Evolutionary conservation across 2,113 vertebrate species (phyloP), one percentile per base, ranked within the genome.

Genomic region (Scortum barcoo): DNA sequence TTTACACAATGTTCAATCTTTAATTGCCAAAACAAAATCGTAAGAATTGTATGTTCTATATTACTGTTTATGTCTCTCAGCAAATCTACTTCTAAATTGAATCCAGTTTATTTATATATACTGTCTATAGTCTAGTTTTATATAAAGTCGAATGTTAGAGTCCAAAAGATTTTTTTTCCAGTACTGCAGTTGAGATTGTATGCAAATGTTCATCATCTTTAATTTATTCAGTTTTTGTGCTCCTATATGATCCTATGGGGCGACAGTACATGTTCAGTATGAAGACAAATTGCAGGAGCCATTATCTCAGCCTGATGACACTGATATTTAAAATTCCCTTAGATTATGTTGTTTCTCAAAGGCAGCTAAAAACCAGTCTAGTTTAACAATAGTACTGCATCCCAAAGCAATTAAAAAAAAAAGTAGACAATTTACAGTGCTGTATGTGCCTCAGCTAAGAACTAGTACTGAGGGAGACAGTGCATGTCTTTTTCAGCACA

Each of bases 171-270:
- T 65, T 24, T 42, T n/a, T 53, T 44, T 19, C 8, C 36, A 82
- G 24, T 8, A 19, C 26, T 63, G 14, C 22, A 38, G 7, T 36
- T 56, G 61, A 65, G 38, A 54, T 19, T 36, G 33, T n/a, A 63
- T 56, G 38, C 38, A 57, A 80, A 80, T 80, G 7, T 62, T 24
- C 36, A 36, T 63, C 1, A 3, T 48, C 38, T 66, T 57, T 48
- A 33, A 63, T 63, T 19, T 54, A 46, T 36, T 56, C 26, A 9
- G 24, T 20, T 12, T 61, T 3, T 20, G 33, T 54, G 56, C 12
- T 24, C 33, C 44, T 22, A 50, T 42, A n/a, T 62, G 19, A 63
- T 61, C 76, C 24, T 71, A 8, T 71, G 26, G 16, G 3, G 40
- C 6, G 1, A 26, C 9, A 51, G 36, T 11, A 16, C 24, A 53